Evolutionary conservation across 2,113 vertebrate species (phyloP), one percentile per base, ranked within the genome.

Genomic region (Odobenus rosmarus): DNA sequence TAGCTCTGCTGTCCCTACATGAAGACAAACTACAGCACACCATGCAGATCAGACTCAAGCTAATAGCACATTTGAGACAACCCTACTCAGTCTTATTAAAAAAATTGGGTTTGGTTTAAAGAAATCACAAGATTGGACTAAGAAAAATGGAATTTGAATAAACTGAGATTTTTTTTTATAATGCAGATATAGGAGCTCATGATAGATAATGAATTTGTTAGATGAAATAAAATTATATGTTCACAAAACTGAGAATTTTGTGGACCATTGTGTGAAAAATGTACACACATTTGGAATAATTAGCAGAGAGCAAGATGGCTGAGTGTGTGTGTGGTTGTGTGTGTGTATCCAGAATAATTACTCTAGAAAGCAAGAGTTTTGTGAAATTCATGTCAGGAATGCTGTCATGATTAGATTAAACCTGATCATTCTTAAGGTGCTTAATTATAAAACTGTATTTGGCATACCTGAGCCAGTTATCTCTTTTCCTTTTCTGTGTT

Each of bases 361-460:
- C 13, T 96, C 24, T 88, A 13, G 24, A 90, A 93, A 87, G 36
- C 15, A 88, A 94, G 31, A 1, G 14, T 72, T 86, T 95, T 93
- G 10, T 95, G 31, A 93, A 86, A 80, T 86, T 89, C 74, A 81
- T 55, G 39, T 82, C 57, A 90, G 39, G 23, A 89, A 89, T 61
- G 4, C 33, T 88, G 8, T 80, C 55, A 57, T 62, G 11, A 64
- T 85, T 55, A 55, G 19, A 80, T 93, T 79, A 85, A 64, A 64
- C 79, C 28, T 24, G 33, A n/a, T 13, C 71, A 85, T 62, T 97
- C 62, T 80, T 36, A 39, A n/a, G 72, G 71, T 74, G 7, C 23
- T 26, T 93, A 64, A 85, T 85, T 93, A 77, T 53, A 90, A 57
- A 74, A 84, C n/a, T 77, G 26, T 80, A 51, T 93, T 93, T 93